Base-by-base conservation (phyloP, 2,797 vertebrate genomes). In the Malurus leucopterus region DNA sequence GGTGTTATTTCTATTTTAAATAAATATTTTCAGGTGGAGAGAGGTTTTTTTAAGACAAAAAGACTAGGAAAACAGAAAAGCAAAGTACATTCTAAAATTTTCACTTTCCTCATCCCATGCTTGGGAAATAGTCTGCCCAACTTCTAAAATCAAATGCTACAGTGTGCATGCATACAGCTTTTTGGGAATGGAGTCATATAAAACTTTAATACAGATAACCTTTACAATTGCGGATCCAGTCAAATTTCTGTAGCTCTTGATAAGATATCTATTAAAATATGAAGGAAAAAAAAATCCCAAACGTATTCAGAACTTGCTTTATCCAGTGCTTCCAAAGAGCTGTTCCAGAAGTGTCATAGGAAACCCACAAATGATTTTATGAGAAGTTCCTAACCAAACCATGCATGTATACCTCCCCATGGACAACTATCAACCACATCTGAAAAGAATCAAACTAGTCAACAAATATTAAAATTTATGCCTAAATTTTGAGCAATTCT, bases 351-450 rank as follows among this genome's bases (percentile, higher is more conserved):
- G 8, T 24, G 11, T 49, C 19, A 15, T 3, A 65, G 4, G 10
- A 84, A 65, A 20, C 1, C 10, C 29, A 26, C 8, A 71, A 34
- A 58, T 8, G 0, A 40, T 59, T 51, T 34, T 68, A 26, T 41
- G 5, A 22, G 19, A 78, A 30, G 1, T 47, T 58, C 19, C 30
- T 49, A 63, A 54, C 11, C 6, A 50, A 53, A 17, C 2, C 40
- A 50, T 0, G 0, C 1, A 19, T 13, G 2, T 47, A 14, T 68
- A 38, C 7, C 65, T 80, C 15, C 11, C 13, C 1, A 9, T 29
- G 9, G 46, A 18, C 8, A 49, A 20, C 4, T 40, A 41, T 23
- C 14, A 55, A 6, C 15, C 27, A 10, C 19, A 38, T 20, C 3
- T 41, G 14, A 26, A 7, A 6, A 86, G 30, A 69, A 62, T 51